These are phyloP conservation scores for Hassar affinis DNA, from an alignment of 2,113 vertebrate species.

Conservation along the genomic window DNA sequence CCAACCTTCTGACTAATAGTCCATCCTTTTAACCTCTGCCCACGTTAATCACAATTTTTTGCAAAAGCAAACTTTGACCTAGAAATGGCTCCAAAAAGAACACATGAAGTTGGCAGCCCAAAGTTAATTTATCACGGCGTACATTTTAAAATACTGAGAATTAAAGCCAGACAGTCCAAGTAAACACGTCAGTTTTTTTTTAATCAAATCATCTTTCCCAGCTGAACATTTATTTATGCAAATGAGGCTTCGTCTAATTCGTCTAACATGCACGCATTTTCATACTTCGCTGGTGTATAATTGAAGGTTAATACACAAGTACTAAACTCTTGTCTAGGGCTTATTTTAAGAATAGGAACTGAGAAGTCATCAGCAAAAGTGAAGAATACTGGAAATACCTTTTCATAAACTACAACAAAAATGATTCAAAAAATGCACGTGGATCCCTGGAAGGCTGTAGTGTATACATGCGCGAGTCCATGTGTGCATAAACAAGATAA, in stretches of 20 bases:
- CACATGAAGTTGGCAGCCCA: not conserved
- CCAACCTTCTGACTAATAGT: too few species aligned
- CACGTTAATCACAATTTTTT: not conserved
- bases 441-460: not conserved
- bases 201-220: not conserved
- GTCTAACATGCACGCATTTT: not conserved
- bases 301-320: not conserved
- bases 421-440: not conserved
- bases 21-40: too few species aligned
- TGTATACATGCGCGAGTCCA: too few species aligned
- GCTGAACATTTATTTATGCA: not conserved
- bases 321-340: not conserved
- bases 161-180: not conserved
- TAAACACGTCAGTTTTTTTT: not conserved
- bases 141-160: not conserved
- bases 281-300: not conserved
- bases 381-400: not conserved
- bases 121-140: too few species aligned
- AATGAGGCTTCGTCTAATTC: not conserved
- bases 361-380: not conserved
- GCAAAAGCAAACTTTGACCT: not conserved
- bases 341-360: not conserved
- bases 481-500: not conserved
- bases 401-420: not conserved
- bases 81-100: not conserved